Evolutionary conservation across 2,113 vertebrate species (phyloP), one percentile per base, ranked within the genome.

Genomic region (Bufo gargarizans): DNA sequence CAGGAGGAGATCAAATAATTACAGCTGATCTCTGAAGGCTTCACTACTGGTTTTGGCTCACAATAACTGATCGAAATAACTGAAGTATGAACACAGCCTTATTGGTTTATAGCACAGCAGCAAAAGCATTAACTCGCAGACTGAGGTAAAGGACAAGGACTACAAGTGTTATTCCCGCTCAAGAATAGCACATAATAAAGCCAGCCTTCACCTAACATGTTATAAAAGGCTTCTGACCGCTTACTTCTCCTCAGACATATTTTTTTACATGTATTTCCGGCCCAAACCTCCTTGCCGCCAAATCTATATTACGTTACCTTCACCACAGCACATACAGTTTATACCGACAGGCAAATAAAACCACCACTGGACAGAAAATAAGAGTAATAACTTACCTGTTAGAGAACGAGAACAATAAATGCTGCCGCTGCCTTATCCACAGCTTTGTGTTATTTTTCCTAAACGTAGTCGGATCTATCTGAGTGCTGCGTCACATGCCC

Each of bases 361-460:
- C 33, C 33, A 33, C 33, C 1, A 33, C 33, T 33, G 33, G 33
- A 33, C 33, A 33, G 33, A 33, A 33, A 1, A 33, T 33, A 33
- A 33, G 33, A 33, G 33, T 33, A 33, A 33, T 33, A 33, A 33
- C 69, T 71, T 71, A 71, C 69, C 69, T 71, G 4, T 12, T 71
- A 71, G 4, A 12, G 45, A 13, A 11, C 12, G 4, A 43, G 3
- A 5, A 16, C 2, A 14, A 71, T 43, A 71, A 71, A 71, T 4
- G 17, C 5, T 0, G 0, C 33, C 4, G 17, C 5, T 0, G 0
- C 33, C 3, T 6, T 43, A 1, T 9, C 22, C 1, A 13, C 7
- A 2, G 13, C 0, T 1, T 0, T 6, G 10, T 4, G 3, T 0
- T 2, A 16, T 4, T 10, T 22, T 19, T n/a, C 43, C 0, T 5